A percentile compares a stretch with the other conserved stretches of the same genome.
Evolutionary conservation across 2,797 vertebrate species (phyloP).

Genomic region (Dipus sagitta): DNA sequence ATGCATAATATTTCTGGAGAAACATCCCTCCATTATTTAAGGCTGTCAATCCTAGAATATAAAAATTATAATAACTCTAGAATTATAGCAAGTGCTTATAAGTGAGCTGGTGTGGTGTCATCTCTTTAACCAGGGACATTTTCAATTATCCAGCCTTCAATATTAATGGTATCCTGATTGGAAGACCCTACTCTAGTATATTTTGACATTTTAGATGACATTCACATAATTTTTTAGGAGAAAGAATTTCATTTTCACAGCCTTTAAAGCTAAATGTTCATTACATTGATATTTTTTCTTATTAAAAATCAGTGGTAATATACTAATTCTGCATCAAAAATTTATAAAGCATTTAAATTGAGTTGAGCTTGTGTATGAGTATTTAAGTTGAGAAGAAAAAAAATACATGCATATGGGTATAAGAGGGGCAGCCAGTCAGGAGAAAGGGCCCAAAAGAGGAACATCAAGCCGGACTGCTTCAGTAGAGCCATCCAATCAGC

Average conservation of each 20-base stretch:
- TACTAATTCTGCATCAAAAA: too few species aligned
- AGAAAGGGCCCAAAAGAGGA: too few species aligned
- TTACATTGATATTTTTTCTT: background rate
- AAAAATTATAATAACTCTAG: background rate
- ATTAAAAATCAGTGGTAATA: too few species aligned
- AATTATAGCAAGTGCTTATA: background rate
- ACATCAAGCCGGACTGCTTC: too few species aligned
- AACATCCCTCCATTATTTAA: background rate
- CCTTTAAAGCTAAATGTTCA: background rate
- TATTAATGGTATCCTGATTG: background rate
- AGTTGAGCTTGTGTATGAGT: background rate
- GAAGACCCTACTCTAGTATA: background rate
- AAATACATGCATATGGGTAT: background rate
- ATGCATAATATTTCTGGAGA: constrained; percentile 26
- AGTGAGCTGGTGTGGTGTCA: background rate
- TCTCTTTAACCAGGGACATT: background rate
- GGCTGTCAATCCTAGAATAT: background rate
- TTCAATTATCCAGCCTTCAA: background rate
- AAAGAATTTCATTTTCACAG: constrained; percentile 3
- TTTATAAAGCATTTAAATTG: too few species aligned
- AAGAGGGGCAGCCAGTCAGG: too few species aligned
- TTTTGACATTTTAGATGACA: background rate
- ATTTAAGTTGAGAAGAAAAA: background rate
- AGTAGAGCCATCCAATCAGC: too few species aligned
- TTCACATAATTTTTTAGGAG: background rate